Conservation (phyloP, 2,113 vertebrate genomes). For the Tupaia tana region DNA sequence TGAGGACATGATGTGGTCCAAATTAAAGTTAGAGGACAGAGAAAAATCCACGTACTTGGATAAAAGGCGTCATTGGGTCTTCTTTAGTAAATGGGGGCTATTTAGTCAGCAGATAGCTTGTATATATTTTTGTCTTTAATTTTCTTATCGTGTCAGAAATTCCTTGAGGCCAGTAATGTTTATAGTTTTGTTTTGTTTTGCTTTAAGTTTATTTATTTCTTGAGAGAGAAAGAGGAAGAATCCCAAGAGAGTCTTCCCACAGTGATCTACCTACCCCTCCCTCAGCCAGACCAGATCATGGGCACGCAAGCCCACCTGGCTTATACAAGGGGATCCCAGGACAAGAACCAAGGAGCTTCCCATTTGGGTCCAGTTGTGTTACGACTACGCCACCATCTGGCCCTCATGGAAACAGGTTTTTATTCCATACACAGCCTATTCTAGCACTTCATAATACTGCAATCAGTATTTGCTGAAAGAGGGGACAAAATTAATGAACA, state of each 20-base stretch:
- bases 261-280: too few species aligned
- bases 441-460: neutral
- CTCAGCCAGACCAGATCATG: too few species aligned
- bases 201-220: too few species aligned
- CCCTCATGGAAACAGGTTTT: neutral
- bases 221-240: too few species aligned
- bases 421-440: neutral
- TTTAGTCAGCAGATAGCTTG: neutral
- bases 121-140: neutral
- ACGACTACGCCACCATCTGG: too few species aligned
- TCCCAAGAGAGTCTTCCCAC: too few species aligned
- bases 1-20: too few species aligned
- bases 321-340: too few species aligned
- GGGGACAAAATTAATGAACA: neutral
- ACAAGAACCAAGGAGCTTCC: too few species aligned
- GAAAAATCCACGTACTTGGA: neutral
- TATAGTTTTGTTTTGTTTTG: too few species aligned
- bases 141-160: conserved; percentile 36
- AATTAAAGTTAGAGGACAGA: neutral
- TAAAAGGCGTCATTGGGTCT: neutral
- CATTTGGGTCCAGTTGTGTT: too few species aligned
- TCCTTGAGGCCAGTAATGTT: neutral
- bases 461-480: neutral
- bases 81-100: neutral
- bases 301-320: too few species aligned